Evolutionary conservation across 2,888 invertebrate species (phyloP).

Genomic region (Hymenopus coronatus): DNA sequence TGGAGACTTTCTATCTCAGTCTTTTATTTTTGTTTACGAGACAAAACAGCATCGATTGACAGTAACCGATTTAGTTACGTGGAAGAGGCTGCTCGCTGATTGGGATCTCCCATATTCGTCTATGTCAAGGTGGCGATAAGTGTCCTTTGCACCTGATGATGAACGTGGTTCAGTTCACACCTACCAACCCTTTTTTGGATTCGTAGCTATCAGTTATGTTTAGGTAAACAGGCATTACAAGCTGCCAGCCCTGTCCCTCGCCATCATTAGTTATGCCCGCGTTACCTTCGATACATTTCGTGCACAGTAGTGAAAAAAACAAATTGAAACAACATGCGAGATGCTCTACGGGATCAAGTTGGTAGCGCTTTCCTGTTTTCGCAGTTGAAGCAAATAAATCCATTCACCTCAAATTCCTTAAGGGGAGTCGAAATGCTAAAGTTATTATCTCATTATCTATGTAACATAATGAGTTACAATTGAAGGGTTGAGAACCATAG

Average conservation of each 20-base stretch:
- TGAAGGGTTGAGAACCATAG: no score
- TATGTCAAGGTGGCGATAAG: background rate
- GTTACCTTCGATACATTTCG: background rate
- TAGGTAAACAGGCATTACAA: background rate
- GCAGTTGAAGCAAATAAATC: no score
- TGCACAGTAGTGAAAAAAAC: background rate
- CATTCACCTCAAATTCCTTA: no score
- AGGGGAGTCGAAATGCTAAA: no score
- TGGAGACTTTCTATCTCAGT: no score
- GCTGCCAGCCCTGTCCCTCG: background rate
- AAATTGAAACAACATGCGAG: background rate
- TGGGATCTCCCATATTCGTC: constrained; percentile 8
- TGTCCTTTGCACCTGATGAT: background rate
- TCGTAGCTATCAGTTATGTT: background rate
- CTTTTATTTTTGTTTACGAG: background rate
- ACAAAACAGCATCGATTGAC: constrained; percentile 2
- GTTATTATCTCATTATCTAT: no score
- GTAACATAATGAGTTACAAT: no score
- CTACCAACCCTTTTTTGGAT: background rate
- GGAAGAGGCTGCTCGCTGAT: background rate
- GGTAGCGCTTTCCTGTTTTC: background rate
- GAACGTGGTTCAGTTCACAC: background rate
- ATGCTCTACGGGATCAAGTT: background rate
- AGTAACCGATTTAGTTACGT: constrained; percentile 4
- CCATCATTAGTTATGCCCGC: background rate